Percentiles rank a stretch among this genome's conserved stretches.
phyloP scores from a whole-genome alignment of 1,140 invertebrate species.

The Parapsyche elsis region DNA sequence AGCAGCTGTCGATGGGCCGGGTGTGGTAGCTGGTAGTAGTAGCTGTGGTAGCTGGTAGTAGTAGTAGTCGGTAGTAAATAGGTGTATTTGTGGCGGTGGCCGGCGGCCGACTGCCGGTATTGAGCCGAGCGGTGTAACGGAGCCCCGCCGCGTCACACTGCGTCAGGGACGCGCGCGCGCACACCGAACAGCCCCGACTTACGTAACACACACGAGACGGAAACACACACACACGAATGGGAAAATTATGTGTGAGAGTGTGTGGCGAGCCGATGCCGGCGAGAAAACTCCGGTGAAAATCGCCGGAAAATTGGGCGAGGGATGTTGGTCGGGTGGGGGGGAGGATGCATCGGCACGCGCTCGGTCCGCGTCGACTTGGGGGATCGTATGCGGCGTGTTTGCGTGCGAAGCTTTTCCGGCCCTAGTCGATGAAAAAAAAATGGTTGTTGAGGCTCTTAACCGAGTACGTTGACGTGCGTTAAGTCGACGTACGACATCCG shows the following conservation, averaged over 20 bases:
- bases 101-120: slow-evolving; percentile 49
- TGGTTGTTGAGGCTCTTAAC: too few species aligned
- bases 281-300: background rate
- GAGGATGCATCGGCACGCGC: background rate
- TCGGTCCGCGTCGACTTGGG: background rate
- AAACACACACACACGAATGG: background rate
- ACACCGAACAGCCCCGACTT: slow-evolving; percentile 58
- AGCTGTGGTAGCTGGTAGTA: background rate
- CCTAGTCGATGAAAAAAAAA: too few species aligned
- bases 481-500: too few species aligned
- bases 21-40: background rate
- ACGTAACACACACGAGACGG: slow-evolving; percentile 43
- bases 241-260: background rate
- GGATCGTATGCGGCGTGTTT: too few species aligned
- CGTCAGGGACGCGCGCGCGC: slow-evolving; percentile 64
- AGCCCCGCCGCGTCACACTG: slow-evolving; percentile 67
- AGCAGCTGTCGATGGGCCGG: background rate
- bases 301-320: background rate
- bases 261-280: background rate
- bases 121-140: slow-evolving; percentile 65
- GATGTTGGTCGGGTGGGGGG: too few species aligned
- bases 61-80: background rate
- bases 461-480: too few species aligned
- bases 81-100: background rate
- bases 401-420: too few species aligned